Conservation (phyloP, 2,888 invertebrate species). For the Polymixis flavicincta region DNA sequence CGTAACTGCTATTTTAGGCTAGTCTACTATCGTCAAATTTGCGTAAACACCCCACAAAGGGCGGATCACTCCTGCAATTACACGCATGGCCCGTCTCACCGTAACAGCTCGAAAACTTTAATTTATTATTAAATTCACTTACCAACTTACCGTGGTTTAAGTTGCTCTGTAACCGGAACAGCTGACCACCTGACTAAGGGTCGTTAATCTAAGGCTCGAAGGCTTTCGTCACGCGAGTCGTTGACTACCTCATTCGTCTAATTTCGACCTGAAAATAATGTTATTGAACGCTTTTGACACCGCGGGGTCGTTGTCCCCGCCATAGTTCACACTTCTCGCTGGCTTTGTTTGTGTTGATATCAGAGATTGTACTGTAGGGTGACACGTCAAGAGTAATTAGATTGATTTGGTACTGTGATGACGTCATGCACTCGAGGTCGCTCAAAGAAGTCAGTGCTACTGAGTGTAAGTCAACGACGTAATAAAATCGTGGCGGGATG, state of each 20-base stretch:
- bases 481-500: no score
- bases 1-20: slow-evolving; percentile 68
- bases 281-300: slow-evolving; percentile 68
- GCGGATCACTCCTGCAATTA: slow-evolving; percentile 53
- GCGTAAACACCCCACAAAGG: slow-evolving; percentile 66
- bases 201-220: slow-evolving; percentile 66
- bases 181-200: slow-evolving; percentile 66
- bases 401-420: slow-evolving; percentile 41
- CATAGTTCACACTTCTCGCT: slow-evolving; percentile 55
- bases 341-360: slow-evolving; percentile 46
- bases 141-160: slow-evolving; percentile 42
- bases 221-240: slow-evolving; percentile 73
- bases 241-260: slow-evolving; percentile 65
- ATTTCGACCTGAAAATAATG: slow-evolving; percentile 69
- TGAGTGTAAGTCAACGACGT: no score
- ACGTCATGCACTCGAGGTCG: slow-evolving; percentile 30
- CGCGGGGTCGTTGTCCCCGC: slow-evolving; percentile 55
- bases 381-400: slow-evolving; percentile 34
- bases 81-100: slow-evolving; percentile 47
- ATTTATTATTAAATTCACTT: slow-evolving; percentile 59
- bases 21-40: slow-evolving; percentile 55
- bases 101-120: slow-evolving; percentile 39
- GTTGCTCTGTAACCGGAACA: slow-evolving; percentile 59
- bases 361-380: slow-evolving; percentile 29
- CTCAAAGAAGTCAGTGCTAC: not conserved